A percentile compares a stretch with the other conserved stretches of the same genome.
Conservation (phyloP, 2,113 vertebrate genomes). For the Pionites leucogaster region DNA sequence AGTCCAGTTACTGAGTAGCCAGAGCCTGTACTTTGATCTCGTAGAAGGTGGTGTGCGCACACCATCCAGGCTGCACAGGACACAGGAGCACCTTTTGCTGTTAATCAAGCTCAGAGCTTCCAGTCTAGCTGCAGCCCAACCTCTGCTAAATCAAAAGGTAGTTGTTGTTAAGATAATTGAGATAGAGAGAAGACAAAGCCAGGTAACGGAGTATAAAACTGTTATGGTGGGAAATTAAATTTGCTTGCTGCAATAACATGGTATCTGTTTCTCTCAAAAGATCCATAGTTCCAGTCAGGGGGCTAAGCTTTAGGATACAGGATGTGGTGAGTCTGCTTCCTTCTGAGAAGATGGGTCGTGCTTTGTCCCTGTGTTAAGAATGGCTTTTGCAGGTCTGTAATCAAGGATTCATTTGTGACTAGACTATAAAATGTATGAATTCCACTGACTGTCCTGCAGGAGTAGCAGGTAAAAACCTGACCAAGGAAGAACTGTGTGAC, state of each 20-base stretch:
- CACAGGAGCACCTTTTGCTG: background rate
- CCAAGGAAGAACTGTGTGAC: background rate
- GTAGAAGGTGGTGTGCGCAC: rapidly evolving
- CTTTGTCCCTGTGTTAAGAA: background rate
- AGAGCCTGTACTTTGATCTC: background rate
- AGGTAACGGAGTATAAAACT: background rate
- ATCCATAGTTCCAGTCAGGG: background rate
- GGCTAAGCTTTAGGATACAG: background rate
- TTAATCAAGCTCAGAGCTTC: background rate
- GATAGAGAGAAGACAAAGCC: background rate
- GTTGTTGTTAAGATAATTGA: background rate
- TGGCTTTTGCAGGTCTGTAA: background rate
- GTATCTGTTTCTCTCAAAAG: background rate
- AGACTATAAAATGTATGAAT: background rate
- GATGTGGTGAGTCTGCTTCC: background rate
- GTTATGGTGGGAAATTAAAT: background rate
- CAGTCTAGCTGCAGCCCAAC: background rate
- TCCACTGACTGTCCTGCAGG: background rate
- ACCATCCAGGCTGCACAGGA: rapidly evolving
- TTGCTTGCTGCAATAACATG: background rate
- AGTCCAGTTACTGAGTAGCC: background rate
- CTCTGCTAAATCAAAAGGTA: background rate
- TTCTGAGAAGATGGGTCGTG: background rate
- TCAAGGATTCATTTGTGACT: background rate
- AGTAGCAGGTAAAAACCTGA: background rate